Percentiles rank a stretch among this genome's conserved stretches.
Conservation (phyloP, 2,797 vertebrate species). For the Todus mexicanus region DNA sequence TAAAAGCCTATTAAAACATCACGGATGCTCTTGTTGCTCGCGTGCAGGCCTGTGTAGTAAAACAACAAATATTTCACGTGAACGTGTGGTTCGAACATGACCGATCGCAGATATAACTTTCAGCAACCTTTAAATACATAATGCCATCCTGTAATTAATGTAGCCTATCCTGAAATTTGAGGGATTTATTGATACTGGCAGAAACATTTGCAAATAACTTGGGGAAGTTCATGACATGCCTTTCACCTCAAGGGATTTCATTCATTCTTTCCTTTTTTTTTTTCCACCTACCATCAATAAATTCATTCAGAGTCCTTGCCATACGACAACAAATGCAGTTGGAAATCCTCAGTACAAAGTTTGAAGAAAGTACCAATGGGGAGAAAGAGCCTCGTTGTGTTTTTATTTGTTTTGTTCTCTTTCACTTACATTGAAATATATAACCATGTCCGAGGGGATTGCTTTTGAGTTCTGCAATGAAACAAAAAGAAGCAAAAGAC, state of each 20-base stretch:
- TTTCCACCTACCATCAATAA: conserved; percentile 64
- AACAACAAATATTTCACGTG: conserved; percentile 33
- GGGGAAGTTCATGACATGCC: conserved; percentile 64
- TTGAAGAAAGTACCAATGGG: conserved; percentile 37
- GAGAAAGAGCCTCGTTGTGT: conserved; percentile 51
- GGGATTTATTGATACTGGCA: conserved; percentile 71
- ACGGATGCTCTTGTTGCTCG: background rate
- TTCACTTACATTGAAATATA: conserved; percentile 40
- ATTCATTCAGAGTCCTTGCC: conserved; percentile 64
- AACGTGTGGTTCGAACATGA: background rate
- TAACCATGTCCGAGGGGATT: background rate
- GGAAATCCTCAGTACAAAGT: conserved; percentile 53
- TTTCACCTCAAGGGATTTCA: conserved; percentile 57
- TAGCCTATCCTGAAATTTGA: conserved; percentile 57
- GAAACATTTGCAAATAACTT: conserved; percentile 70
- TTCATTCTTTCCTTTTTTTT: background rate
- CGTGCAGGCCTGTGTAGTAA: background rate
- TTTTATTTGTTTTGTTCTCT: conserved; percentile 57
- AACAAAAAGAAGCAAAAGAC: background rate
- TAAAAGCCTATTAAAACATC: conserved; percentile 54
- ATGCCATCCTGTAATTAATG: conserved; percentile 67
- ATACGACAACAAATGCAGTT: background rate
- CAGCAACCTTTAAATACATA: conserved; percentile 60
- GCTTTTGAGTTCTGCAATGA: background rate
- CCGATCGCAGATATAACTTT: conserved; percentile 56